These are phyloP conservation scores for Microcebus griseorufus DNA, from an alignment of 2,113 vertebrate species.

Conservation along the genomic window DNA sequence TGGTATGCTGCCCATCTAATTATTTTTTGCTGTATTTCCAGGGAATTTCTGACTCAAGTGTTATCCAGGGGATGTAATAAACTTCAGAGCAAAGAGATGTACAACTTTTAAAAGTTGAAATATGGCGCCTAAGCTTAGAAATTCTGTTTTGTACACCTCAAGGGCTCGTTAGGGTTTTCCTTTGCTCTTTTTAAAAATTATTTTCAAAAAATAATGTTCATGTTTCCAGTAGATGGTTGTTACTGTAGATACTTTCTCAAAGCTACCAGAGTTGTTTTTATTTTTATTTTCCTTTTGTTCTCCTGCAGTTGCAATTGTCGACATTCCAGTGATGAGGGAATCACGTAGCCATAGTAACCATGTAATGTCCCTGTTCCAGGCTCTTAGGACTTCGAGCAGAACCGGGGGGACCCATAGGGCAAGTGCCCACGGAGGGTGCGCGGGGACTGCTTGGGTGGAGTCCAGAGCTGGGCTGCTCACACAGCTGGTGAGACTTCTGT, in stretches of 20 bases:
- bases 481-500: too few relatives aligned
- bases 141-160: constrained; percentile 21
- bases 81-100: constrained; percentile 11
- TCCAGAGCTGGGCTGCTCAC: not conserved
- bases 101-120: not conserved
- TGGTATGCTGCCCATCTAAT: constrained; percentile 27
- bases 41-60: constrained; percentile 46
- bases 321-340: not conserved
- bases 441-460: too few relatives aligned
- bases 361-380: not conserved
- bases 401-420: rapidly evolving
- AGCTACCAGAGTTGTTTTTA: not conserved
- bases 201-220: constrained; percentile 18
- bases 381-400: rapidly evolving
- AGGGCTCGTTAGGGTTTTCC: not conserved
- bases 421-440: not conserved
- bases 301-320: not conserved
- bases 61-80: constrained; percentile 44
- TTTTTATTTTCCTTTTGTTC: not conserved
- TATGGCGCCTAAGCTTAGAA: constrained; percentile 53
- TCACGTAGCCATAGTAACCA: not conserved
- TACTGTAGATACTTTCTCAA: not conserved
- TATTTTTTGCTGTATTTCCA: constrained; percentile 44
- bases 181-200: not conserved
- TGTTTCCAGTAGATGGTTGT: not conserved